These are phyloP conservation scores for Prionailurus bengalensis DNA, from an alignment of 2,113 vertebrate genomes.

Conservation along the genomic window DNA sequence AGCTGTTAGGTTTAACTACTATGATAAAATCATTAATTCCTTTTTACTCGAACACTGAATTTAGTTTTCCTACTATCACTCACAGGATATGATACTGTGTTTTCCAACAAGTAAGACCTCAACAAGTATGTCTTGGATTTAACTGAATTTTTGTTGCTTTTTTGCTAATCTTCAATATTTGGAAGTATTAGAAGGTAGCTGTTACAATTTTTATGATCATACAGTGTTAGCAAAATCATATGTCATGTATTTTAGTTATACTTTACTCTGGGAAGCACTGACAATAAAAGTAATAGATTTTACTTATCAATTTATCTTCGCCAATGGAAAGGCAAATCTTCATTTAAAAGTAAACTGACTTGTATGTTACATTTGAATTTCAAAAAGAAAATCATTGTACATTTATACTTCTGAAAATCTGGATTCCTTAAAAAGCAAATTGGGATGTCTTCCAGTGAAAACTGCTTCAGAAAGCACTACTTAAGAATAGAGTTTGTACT, in stretches of 20 bases:
- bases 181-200: not conserved
- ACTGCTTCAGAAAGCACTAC: not conserved
- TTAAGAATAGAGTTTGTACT: not conserved
- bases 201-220: slow-evolving; percentile 4
- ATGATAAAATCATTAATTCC: not conserved
- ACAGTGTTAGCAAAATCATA: not conserved
- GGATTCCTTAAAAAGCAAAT: slow-evolving; percentile 17
- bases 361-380: not conserved
- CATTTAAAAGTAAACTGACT: slow-evolving; percentile 16
- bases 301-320: not conserved
- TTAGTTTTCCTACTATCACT: slow-evolving; percentile 1
- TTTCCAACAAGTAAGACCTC: not conserved
- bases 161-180: slow-evolving; percentile 25
- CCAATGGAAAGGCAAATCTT: not conserved
- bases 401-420: not conserved
- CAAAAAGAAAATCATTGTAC: not conserved
- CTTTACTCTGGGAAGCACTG: not conserved
- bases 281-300: not conserved
- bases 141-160: not conserved
- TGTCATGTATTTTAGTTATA: not conserved
- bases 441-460: not conserved
- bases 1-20: not conserved
- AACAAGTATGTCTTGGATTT: not conserved
- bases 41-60: not conserved
- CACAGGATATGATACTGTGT: not conserved